These are phyloP conservation scores for Apistogramma diplotaenia DNA, from an alignment of 2,113 vertebrate species.

Conservation along the genomic window DNA sequence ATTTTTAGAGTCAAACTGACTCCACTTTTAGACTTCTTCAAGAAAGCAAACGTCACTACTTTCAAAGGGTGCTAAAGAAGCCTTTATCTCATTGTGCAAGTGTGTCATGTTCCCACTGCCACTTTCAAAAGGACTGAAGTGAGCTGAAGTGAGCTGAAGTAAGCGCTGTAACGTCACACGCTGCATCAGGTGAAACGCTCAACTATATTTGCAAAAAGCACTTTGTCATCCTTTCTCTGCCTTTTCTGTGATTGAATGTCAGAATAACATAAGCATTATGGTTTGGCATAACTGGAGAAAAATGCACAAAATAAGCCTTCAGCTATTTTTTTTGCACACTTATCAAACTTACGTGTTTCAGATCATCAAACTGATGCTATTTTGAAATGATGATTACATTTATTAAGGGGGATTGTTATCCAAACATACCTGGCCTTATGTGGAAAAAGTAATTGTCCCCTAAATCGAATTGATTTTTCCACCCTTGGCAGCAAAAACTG, in stretches of 20 bases:
- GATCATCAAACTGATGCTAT: background rate
- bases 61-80: background rate
- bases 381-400: background rate
- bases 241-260: background rate
- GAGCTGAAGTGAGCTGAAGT: background rate
- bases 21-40: constrained; percentile 23
- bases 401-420: background rate
- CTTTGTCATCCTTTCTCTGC: background rate
- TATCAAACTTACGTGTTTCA: background rate
- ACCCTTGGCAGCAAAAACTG: background rate
- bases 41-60: constrained; percentile 3
- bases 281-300: background rate
- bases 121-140: background rate
- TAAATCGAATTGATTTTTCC: background rate
- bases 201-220: background rate
- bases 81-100: background rate
- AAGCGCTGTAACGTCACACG: background rate
- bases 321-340: background rate
- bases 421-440: background rate
- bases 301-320: too few relatives aligned
- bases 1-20: constrained; percentile 54
- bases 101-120: background rate
- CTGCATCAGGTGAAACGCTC: background rate
- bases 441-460: background rate
- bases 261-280: background rate